Percentiles rank a stretch among this genome's conserved stretches.
These are phyloP conservation scores for Synanthedon vespiformis DNA, from an alignment of 2,888 invertebrate species.

Conservation along the genomic window DNA sequence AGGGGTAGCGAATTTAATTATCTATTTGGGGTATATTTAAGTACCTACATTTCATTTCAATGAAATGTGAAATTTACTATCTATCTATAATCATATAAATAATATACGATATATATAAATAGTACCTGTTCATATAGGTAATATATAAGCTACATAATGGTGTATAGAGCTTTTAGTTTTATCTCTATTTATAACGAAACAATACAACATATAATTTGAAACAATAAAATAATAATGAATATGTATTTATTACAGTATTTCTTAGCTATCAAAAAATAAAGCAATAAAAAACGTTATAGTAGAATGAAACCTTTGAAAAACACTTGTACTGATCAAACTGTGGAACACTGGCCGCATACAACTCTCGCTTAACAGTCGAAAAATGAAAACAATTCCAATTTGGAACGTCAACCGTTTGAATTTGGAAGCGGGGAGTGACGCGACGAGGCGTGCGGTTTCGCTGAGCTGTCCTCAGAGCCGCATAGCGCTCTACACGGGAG, in stretches of 20 bases:
- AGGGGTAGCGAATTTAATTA: not conserved
- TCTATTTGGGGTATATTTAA: not conserved
- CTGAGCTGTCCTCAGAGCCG: constrained; percentile 27
- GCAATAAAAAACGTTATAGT: not conserved
- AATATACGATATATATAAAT: too few species aligned
- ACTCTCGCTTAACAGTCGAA: constrained; percentile 43
- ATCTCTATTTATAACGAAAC: not conserved
- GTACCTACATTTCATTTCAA: not conserved
- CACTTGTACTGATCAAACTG: constrained; percentile 13
- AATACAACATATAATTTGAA: not conserved
- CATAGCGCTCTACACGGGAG: constrained; percentile 23
- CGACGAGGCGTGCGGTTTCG: constrained; percentile 14
- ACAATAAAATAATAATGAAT: not conserved
- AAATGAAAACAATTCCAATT: constrained; percentile 65
- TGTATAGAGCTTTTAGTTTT: not conserved
- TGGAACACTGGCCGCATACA: constrained; percentile 46
- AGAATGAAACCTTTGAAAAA: not conserved
- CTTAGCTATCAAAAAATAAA: not conserved
- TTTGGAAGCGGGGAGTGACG: constrained; percentile 35
- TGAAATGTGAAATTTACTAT: not conserved
- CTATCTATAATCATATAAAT: too few species aligned
- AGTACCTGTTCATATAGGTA: too few species aligned
- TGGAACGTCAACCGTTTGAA: constrained; percentile 61
- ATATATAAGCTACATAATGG: not conserved
- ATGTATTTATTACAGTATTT: not conserved